These are phyloP conservation scores for Adela reaumurella DNA, from an alignment of 2,888 invertebrate species.

Conservation along the genomic window DNA sequence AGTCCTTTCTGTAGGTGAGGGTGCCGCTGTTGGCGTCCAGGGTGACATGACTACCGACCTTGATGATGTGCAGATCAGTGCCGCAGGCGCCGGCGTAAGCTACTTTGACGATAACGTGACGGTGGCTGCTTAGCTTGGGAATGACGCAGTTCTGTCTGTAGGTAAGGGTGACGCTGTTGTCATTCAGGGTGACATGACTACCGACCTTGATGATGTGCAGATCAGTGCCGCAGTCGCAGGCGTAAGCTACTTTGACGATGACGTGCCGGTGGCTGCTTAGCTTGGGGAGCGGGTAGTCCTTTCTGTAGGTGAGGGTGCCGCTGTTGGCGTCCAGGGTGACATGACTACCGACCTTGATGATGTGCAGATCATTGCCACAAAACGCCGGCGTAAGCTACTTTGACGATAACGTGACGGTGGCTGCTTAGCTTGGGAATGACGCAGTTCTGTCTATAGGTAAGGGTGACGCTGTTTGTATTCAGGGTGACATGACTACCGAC, in stretches of 20 bases:
- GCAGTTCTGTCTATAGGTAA: too few relatives aligned
- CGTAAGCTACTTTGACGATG: conserved; percentile 61
- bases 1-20: conserved; percentile 36
- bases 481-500: conserved; percentile 28
- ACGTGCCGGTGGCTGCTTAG: conserved; percentile 54
- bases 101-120: conserved; percentile 64
- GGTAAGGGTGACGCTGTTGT: too few relatives aligned
- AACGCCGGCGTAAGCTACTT: too few relatives aligned
- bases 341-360: too few relatives aligned
- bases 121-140: conserved; percentile 33
- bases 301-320: conserved; percentile 34
- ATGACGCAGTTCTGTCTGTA: too few relatives aligned
- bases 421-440: too few relatives aligned
- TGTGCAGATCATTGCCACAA: too few relatives aligned
- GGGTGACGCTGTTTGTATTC: too few relatives aligned
- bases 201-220: conserved; percentile 66
- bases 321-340: conserved; percentile 49
- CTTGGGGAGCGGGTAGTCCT: conserved; percentile 43
- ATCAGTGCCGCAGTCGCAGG: conserved; percentile 72
- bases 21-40: conserved; percentile 44
- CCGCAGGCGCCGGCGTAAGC: conserved; percentile 69
- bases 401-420: too few relatives aligned
- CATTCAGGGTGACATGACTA: background rate
- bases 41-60: conserved; percentile 56
- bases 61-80: conserved; percentile 68